Evolutionary conservation across 2,113 vertebrate species (phyloP).

Genomic region (Pterocles gutturalis): DNA sequence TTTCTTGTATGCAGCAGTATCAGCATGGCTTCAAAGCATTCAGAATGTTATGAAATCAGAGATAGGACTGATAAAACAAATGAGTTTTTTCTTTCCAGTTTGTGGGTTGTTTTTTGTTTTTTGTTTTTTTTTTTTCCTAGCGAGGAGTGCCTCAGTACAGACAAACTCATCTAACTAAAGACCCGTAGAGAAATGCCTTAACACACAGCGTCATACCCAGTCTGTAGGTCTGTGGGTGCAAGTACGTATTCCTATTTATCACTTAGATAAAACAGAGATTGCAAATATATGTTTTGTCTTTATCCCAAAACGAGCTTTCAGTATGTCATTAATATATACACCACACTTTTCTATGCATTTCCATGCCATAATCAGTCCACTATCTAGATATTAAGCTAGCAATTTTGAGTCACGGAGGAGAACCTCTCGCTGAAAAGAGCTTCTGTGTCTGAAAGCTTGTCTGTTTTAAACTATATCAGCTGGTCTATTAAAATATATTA

Average conservation of each 20-base stretch:
- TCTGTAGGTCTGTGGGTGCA: background rate
- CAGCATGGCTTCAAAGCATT: background rate
- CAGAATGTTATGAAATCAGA: conserved; percentile 5
- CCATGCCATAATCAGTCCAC: background rate
- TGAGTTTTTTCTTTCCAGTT: background rate
- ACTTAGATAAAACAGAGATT: background rate
- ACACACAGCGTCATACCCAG: background rate
- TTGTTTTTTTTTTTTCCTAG: background rate
- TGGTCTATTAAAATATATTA: conserved; percentile 38
- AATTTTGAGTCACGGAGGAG: conserved; percentile 9
- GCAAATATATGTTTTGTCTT: background rate
- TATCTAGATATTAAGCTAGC: background rate
- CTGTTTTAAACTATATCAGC: conserved; percentile 8
- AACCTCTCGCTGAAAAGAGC: background rate
- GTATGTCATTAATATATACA: background rate
- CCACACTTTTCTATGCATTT: background rate
- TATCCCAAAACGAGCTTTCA: background rate
- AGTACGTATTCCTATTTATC: background rate
- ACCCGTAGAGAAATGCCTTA: background rate
- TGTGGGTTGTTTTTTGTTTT: background rate
- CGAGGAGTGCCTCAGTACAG: background rate
- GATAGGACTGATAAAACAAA: background rate
- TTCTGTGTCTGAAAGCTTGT: background rate
- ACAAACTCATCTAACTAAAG: background rate
- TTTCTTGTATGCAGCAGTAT: background rate